Conservation (phyloP, 2,797 vertebrate genomes). For the Poecilia gillii region DNA sequence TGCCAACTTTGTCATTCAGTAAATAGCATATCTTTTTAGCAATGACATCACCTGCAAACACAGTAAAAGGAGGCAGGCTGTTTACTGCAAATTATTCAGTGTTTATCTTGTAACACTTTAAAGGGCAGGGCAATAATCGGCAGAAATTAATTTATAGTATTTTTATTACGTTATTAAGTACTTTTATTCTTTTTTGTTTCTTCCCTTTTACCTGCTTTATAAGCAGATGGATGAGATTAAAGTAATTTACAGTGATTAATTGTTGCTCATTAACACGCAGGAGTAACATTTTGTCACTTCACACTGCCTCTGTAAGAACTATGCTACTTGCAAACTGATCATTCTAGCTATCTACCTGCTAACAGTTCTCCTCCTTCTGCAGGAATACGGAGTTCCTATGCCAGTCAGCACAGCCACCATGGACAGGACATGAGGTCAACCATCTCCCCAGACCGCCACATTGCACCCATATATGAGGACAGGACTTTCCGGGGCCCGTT, state of each 20-base stretch:
- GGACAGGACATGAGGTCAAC: constrained; percentile 89
- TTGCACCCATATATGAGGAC: constrained; percentile 96
- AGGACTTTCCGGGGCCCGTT: constrained; percentile 91
- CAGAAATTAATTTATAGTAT: not conserved
- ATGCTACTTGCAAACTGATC: not conserved
- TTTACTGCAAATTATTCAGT: not conserved
- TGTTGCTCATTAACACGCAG: not conserved
- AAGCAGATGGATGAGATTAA: not conserved
- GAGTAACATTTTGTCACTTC: not conserved
- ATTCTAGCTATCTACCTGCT: not conserved
- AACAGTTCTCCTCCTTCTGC: constrained; percentile 18
- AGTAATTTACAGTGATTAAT: not conserved
- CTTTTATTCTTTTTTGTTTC: not conserved
- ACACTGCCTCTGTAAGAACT: not conserved
- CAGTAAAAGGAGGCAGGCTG: not conserved
- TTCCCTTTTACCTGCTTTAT: not conserved
- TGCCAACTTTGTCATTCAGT: constrained; percentile 3
- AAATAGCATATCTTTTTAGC: not conserved
- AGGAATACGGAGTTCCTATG: constrained; percentile 92
- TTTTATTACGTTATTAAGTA: not conserved
- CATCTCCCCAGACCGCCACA: constrained; percentile 92
- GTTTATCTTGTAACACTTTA: not conserved
- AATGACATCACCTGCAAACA: not conserved
- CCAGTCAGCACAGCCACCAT: constrained; percentile 93
- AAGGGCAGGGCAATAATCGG: not conserved